Conservation (phyloP, 1,140 invertebrate genomes). For the Drosophila persimilis region DNA sequence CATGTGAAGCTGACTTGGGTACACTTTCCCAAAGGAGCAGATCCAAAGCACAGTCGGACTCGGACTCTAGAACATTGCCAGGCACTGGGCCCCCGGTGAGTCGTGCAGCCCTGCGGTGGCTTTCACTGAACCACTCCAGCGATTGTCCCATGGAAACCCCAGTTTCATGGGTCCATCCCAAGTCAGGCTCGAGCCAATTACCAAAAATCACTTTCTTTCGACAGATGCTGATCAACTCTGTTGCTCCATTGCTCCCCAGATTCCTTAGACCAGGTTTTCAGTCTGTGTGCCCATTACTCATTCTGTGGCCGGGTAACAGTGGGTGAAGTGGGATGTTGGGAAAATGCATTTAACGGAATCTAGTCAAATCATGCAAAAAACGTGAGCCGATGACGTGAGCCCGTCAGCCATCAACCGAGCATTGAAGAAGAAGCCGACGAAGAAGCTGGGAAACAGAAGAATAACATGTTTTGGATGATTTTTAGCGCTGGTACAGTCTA, state of each 20-base stretch:
- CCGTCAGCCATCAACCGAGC: conserved; percentile 67
- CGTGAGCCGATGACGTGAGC: conserved; percentile 67
- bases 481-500: not conserved
- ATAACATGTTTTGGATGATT: not conserved
- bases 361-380: conserved; percentile 58
- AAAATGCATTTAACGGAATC: conserved; percentile 66
- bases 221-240: conserved; percentile 21
- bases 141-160: conserved; percentile 5
- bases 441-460: conserved; percentile 3
- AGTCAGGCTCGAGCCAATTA: conserved; percentile 20
- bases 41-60: not conserved
- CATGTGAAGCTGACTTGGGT: conserved; percentile 26
- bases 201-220: conserved; percentile 70
- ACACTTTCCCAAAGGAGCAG: conserved; percentile 39
- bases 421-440: conserved; percentile 13
- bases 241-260: conserved; percentile 13
- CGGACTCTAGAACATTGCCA: conserved; percentile 42
- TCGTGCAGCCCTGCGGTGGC: conserved; percentile 60
- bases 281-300: conserved; percentile 58
- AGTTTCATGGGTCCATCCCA: no score
- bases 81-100: conserved; percentile 1
- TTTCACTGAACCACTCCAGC: conserved; percentile 54
- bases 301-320: conserved; percentile 19
- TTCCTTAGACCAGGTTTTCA: not conserved
- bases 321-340: conserved; percentile 52